Evolutionary conservation across 2,113 vertebrate genomes (phyloP).

Genomic region (Arizona elegans): DNA sequence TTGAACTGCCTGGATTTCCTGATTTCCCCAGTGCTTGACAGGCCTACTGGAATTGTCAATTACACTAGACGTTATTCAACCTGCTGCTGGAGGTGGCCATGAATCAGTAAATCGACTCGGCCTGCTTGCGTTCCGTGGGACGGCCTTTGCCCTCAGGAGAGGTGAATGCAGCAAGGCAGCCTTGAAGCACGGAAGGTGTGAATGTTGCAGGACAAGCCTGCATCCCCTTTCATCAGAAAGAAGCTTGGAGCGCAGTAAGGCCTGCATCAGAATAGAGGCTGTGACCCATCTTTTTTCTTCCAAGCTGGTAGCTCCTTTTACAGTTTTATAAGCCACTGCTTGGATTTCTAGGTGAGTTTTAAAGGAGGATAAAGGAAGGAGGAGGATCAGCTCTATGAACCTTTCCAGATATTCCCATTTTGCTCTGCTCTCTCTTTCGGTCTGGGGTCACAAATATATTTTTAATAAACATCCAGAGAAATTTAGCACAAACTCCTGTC

Average conservation of each 20-base stretch:
- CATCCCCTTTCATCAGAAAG: neutral
- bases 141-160: neutral
- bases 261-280: neutral
- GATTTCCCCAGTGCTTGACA: too few relatives aligned
- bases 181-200: rapidly evolving
- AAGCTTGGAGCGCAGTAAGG: neutral
- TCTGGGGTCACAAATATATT: neutral
- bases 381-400: neutral
- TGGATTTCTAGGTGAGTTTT: neutral
- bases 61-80: neutral
- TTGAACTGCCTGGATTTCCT: too few relatives aligned
- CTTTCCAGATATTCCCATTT: neutral
- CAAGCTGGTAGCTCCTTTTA: neutral
- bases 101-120: neutral
- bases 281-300: neutral
- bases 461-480: neutral
- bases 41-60: neutral
- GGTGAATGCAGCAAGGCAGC: neutral
- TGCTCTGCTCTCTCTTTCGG: neutral
- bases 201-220: neutral
- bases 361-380: neutral
- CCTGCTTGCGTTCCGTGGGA: neutral
- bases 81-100: rapidly evolving
- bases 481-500: neutral
- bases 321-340: neutral